Base-by-base conservation (phyloP, 2,797 vertebrate species). In the Aviceda leuphotes region DNA sequence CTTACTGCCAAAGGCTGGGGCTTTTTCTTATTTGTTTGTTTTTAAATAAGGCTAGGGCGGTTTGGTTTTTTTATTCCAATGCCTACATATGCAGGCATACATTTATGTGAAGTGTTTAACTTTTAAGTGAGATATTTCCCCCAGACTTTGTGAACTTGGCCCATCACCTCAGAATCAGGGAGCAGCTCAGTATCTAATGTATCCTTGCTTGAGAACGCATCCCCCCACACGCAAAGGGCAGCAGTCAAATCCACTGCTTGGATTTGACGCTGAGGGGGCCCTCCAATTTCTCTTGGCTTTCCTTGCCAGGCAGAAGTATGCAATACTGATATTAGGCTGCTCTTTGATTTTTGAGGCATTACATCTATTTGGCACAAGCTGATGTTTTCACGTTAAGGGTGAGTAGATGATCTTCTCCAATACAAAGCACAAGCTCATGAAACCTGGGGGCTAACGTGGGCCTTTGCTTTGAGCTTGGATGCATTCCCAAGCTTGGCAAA, bases 191-290 rank as follows among this genome's bases (percentile, higher is more conserved):
- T 14, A 9, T 30, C 28, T 77, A 15, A 26, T 1, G 6, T 33
- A 5, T 31, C 11, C 17, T 15, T 25, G 33, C 15, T 26, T 65
- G 33, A 62, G 78, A 68, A 79, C 2, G 0, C 17, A 15, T 65
- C 8, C 28, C 19, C 30, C 81, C 67, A 9, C 24, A 17, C 0
- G 0, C 22, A 55, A 63, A 68, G 17, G 65, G 35, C 52, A 91
- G 11, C 65, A 83, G 35, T 4, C 28, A 87, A 67, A 83, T 4
- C 54, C 58, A 11, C 25, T 12, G 3, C 33, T 68, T 62, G 39
- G 59, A 49, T 77, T 22, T 56, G 16, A 50, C 15, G 12, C 6
- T 6, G 22, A 39, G 14, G 5, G 19, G 0, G 0, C 20, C 15
- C n/a, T 83, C 52, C 76, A 67, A 4, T 39, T 76, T 30, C 41